Base-by-base conservation (phyloP, 2,113 vertebrate species). In the Phyllopteryx taeniolatus region DNA sequence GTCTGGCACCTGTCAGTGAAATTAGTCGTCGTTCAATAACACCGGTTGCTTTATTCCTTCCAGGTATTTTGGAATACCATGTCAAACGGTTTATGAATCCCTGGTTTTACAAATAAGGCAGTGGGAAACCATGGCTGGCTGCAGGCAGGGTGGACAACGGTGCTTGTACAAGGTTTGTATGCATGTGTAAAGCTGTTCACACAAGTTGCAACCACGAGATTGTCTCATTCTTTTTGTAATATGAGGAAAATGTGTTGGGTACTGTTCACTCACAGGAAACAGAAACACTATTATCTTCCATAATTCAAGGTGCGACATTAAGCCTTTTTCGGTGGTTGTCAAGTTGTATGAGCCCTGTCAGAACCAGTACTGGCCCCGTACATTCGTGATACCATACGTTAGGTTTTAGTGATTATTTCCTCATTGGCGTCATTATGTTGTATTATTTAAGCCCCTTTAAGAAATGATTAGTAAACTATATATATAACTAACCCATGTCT, bases 51-150 rank as follows among this genome's bases (percentile, higher is more conserved):
- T 72, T 68, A 49, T 15, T n/a, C 66, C 15, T 51, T 42, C 35
- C 81, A 94, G 92, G 92, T 92, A 90, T 74, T 90, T 93, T 71
- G 87, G 86, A 10, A 71, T 92, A 8, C 70, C 91, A 1, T 94
- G 93, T 77, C 67, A 70, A 35, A 65, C 15, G 10, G 90, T 92
- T 13, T 91, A 83, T 72, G 66, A 87, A 53, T 79, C 83, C 4
- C 79, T 94, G 64, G 90, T 92, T 43, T 83, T 80, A 22, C 92
- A 93, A 80, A 92, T 94, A 51, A 89, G 90, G 67, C 85, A 83
- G 62, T 93, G 93, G 93, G 86, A 68, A 67, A 87, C 80, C 31
- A 79, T 65, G 47, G 71, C 80, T 13, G 75, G 86, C 67, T 94
- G 92, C 77, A 72, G 71, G 22, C 72, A 49, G 64, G 90, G 92